phyloP scores from a whole-genome alignment of 2,797 vertebrate species.

The Hirundo rustica region DNA sequence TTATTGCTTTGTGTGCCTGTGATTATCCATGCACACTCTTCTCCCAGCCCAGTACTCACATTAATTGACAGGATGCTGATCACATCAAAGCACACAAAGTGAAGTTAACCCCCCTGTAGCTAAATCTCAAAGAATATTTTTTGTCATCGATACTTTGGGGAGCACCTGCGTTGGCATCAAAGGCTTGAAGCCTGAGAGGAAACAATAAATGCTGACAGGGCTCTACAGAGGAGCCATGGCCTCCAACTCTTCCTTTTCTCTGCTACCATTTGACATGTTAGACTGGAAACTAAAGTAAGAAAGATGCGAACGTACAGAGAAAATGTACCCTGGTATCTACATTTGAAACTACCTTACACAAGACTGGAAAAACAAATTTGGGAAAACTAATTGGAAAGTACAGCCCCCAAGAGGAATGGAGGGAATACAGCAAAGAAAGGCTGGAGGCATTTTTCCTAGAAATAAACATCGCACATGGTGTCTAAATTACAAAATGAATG shows the following conservation, averaged over 20 bases:
- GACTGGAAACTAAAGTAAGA: background rate
- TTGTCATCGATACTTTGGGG: background rate
- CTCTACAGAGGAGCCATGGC: background rate
- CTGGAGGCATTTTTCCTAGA: background rate
- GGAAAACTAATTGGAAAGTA: background rate
- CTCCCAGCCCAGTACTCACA: background rate
- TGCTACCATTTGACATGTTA: background rate
- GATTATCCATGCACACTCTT: background rate
- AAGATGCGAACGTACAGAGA: background rate
- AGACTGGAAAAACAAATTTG: background rate
- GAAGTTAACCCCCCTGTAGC: background rate
- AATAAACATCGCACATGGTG: background rate
- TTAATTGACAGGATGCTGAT: background rate
- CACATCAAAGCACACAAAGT: background rate
- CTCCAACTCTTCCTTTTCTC: background rate
- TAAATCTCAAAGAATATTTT: background rate
- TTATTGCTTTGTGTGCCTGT: background rate
- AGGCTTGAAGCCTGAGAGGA: background rate
- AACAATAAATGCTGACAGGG: background rate
- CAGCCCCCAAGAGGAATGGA: background rate
- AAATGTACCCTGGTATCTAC: background rate
- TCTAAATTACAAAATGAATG: background rate
- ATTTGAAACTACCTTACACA: background rate
- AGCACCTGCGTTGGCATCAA: background rate
- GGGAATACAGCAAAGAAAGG: background rate